Evolutionary conservation across 37 sponge, comb jelly and placozoan genomes (phyloP), one percentile per base, ranked within the genome.

Genomic region (Theonella swinhoei): DNA sequence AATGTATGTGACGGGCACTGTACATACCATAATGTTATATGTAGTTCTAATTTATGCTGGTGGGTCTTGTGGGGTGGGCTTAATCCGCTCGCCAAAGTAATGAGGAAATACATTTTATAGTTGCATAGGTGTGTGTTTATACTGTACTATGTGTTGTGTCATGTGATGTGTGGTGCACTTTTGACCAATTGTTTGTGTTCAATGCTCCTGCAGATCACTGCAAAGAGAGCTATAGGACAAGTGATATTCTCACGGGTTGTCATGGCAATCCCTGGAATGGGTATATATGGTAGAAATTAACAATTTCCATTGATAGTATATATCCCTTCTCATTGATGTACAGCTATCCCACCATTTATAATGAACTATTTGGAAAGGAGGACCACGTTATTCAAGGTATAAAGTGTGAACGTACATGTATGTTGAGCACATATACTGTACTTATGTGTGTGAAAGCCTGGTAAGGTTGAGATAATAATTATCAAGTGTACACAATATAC

Each of bases 231-330:
- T 32, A 96, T 98, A n/a, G 38, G 80, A 25, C 94, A 94, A 71
- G 99, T 98, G 3, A 83, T 90, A 2, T 66, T 96, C n/a, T 94
- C 97, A 19, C 70, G 99, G 61, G 79, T 98, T 3, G 64, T 80
- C 72, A 98, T 98, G 99, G 96, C 95, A 17, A 74, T 78, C 19
- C 99, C 99, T 75, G 95, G 88, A 59, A 96, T 98, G 99, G 80
- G 97, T 97, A 72, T 72, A 86, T 74, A 29, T 8, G 17, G 23
- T 76, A 20, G 22, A 23, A 42, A 47, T 26, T 68, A 25, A 67
- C 22, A 31, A 3, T 3, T 31, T 39, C 17, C 17, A 24, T 66
- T 81, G 54, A 25, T 4, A 40, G 28, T 14, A 33, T 38, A 70
- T 35, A 30, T 33, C 5, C 32, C 4, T 33, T 9, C 19, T 33